A percentile compares a stretch with the other conserved stretches of the same genome.
Evolutionary conservation across 2,797 vertebrate genomes (phyloP).

Genomic region (Pantherophis alleghaniensis): DNA sequence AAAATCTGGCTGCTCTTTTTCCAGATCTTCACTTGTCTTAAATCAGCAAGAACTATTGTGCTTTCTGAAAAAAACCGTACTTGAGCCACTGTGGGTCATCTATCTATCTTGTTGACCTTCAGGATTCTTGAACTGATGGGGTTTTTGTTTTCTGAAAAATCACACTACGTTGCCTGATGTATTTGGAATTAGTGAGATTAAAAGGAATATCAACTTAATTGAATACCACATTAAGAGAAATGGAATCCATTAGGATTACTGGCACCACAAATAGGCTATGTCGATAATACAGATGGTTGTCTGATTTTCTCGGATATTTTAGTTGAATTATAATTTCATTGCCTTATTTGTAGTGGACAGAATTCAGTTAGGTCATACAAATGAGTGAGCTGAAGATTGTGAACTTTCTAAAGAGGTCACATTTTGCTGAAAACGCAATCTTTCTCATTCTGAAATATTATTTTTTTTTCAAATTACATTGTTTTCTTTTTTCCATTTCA

Average conservation of each 20-base stretch:
- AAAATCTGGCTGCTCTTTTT: neutral
- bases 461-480: neutral
- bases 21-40: neutral
- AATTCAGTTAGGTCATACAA: slow-evolving; percentile 26
- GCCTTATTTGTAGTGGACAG: slow-evolving; percentile 7
- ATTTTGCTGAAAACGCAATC: slow-evolving; percentile 46
- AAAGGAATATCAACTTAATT: slow-evolving; percentile 5
- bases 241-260: slow-evolving; percentile 14
- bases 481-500: slow-evolving; percentile 6
- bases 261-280: slow-evolving; percentile 12
- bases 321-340: slow-evolving; percentile 36
- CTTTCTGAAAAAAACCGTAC: slow-evolving; percentile 20
- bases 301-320: slow-evolving; percentile 30
- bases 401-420: slow-evolving; percentile 35
- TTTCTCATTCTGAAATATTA: slow-evolving; percentile 21
- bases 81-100: slow-evolving; percentile 31
- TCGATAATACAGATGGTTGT: neutral
- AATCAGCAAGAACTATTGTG: slow-evolving; percentile 28
- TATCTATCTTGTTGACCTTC: slow-evolving; percentile 28
- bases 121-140: slow-evolving; percentile 37
- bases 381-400: slow-evolving; percentile 29
- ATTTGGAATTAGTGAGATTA: slow-evolving; percentile 1
- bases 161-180: slow-evolving; percentile 1
- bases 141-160: slow-evolving; percentile 21
- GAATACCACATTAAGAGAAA: neutral